Evolutionary conservation across 2,113 vertebrate genomes (phyloP).

Genomic region (Muntiacus muntjak): DNA sequence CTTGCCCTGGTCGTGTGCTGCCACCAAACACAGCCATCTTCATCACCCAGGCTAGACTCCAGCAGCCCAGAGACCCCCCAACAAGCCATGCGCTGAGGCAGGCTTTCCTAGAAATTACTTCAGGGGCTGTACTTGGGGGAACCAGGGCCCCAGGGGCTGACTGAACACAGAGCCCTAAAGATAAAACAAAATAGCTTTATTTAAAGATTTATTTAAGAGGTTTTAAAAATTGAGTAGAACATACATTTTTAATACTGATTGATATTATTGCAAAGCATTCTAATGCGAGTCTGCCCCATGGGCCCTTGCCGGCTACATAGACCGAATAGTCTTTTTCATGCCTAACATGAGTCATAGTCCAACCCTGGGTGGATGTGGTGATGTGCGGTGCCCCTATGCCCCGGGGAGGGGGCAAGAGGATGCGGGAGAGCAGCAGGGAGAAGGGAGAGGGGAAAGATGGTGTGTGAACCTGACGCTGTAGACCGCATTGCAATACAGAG

Average conservation of each 20-base stretch:
- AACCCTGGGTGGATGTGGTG: background rate
- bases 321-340: constrained; percentile 64
- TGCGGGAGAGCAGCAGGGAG: background rate
- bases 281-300: constrained; percentile 74
- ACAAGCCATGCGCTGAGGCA: background rate
- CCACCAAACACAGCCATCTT: background rate
- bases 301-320: constrained; percentile 61
- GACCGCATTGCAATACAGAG: background rate
- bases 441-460: background rate
- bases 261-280: constrained; percentile 86
- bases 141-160: background rate
- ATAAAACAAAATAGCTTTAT: constrained; percentile 84
- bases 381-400: constrained; percentile 2
- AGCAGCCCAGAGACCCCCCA: background rate
- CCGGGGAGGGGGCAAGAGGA: background rate
- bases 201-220: constrained; percentile 86
- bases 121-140: background rate
- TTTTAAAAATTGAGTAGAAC: constrained; percentile 83
- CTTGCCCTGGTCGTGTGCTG: background rate
- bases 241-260: constrained; percentile 88
- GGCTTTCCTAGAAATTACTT: background rate
- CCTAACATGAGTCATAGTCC: background rate
- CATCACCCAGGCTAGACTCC: background rate
- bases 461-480: background rate
- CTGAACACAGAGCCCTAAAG: constrained; percentile 72